Percentiles rank a stretch among this genome's conserved stretches.
phyloP scores from a whole-genome alignment of 2,888 invertebrate species.

The Harpalus rufipes region DNA sequence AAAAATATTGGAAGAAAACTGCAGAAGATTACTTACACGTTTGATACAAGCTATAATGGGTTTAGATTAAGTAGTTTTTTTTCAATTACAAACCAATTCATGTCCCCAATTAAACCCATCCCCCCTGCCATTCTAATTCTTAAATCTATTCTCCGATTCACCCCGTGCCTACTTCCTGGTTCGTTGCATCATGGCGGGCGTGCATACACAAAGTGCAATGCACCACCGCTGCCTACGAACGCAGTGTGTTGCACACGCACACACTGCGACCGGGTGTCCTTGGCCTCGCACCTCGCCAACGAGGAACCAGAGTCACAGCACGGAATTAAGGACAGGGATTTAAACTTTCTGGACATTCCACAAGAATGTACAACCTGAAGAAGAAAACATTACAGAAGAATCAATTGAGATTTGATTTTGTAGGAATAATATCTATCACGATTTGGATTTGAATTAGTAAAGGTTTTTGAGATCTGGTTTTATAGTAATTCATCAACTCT shows the following conservation, averaged over 20 bases:
- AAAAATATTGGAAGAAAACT: too few species aligned
- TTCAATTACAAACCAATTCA: too few species aligned
- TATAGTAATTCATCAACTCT: too few species aligned
- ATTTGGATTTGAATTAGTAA: too few species aligned
- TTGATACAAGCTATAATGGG: too few species aligned
- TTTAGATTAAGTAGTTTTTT: too few species aligned
- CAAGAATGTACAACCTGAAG: conserved; percentile 2
- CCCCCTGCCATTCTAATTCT: not conserved
- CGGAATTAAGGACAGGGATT: conserved; percentile 39
- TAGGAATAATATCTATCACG: too few species aligned
- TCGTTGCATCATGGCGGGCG: conserved; percentile 35
- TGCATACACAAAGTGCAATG: conserved; percentile 3
- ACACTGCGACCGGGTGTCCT: conserved; percentile 39
- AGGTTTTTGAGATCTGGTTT: too few species aligned
- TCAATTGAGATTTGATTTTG: not conserved
- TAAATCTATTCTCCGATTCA: not conserved
- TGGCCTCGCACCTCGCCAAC: conserved; percentile 47
- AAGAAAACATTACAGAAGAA: not conserved
- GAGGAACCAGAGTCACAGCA: conserved; percentile 28
- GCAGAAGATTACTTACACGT: too few species aligned
- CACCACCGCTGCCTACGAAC: conserved; percentile 34
- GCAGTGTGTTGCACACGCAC: conserved; percentile 43
- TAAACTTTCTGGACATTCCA: conserved; percentile 5
- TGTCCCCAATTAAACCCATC: too few species aligned
- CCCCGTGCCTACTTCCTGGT: conserved; percentile 27